Base-by-base conservation (phyloP, 2,888 invertebrate genomes). In the Brachypalpus laphriformis region DNA sequence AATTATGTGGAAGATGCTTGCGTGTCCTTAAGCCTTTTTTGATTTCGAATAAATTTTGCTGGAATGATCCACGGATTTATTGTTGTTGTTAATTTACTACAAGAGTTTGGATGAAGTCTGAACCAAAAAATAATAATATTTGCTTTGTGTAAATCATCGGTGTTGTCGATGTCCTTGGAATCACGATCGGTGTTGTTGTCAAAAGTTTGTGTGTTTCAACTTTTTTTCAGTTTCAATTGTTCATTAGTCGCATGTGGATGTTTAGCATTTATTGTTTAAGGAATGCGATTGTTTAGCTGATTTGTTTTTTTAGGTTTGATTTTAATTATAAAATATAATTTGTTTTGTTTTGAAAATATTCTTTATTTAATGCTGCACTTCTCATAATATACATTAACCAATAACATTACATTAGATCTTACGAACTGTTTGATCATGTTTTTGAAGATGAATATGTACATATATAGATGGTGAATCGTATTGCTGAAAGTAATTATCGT, bases 111-210 rank as follows among this genome's bases (percentile, higher is more conserved):
- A 70, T 45, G 40, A 37, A 80, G 40, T 83, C 59, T 45, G 45
- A 16, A 14, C 16, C 1, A 25, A 63, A 63, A 45, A 61, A 31
- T 31, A 18, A 51, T n/a, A 57, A 45, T 57, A 25, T 71, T 61
- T 71, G 85, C 85, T 85, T 85, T 81, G 81, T 85, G 81, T 85
- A 81, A 80, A 81, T 71, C 81, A 81, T 85, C 81, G 81, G 81
- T 81, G 81, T 85, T 85, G 81, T 85, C 83, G 83, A 80, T 83
- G 83, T 80, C 80, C 83, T 85, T 81, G 81, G 81, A 85, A 66
- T 85, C 85, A 85, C 81, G 81, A 76, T 85, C 85, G 85, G 75
- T 85, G 85, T 81, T 85, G 81, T 85, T 81, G 66, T 80, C 68
- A 63, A 78, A 51, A 51, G 49, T 78, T 76, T 75, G 56, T 47